Evolutionary conservation across 2,113 vertebrate species (phyloP), one percentile per base, ranked within the genome.

Genomic region (Cyanoderma ruficeps): DNA sequence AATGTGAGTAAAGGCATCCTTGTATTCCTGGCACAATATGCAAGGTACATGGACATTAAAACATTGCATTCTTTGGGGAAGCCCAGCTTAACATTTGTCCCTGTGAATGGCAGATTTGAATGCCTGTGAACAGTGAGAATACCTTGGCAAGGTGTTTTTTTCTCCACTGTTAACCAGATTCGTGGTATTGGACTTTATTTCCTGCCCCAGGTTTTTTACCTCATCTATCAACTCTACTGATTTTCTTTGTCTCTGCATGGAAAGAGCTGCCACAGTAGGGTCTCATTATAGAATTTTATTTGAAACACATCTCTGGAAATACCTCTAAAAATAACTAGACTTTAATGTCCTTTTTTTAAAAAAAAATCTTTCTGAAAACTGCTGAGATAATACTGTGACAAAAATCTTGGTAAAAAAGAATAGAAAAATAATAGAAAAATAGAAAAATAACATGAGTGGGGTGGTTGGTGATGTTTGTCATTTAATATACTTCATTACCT

Each of bases 401-500:
- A 55, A 89, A 67, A 64, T 61, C 55, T 14, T 70, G 24, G 33
- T 83, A 41, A 55, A 95, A 80, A 42, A 35, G 46, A 82, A 80
- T 11, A 82, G 47, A 79, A 75, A 92, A 84, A 72, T 71, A 84
- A 30, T n/a, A n/a, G n/a, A n/a, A 64, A 69, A 92, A 76, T 11
- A 82, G 47, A 79, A 75, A 92, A 84, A 72, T 71, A 84, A 30
- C 44, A 11, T 6, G 13, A 39, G 8, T 37, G 13, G 7, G 21
- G 39, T 87, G 65, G 31, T 88, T 78, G 52, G 0, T 85, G 55
- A 28, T 92, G 47, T 67, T 39, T 83, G 85, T 81, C 64, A 87
- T 23, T 96, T 82, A 65, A 72, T 50, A 9, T 69, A 37, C 28
- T 85, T 96, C 30, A 76, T 89, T 93, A 84, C 74, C 9, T 95